Conservation (phyloP, 2,888 invertebrate species). For the Brachyptera risi region DNA sequence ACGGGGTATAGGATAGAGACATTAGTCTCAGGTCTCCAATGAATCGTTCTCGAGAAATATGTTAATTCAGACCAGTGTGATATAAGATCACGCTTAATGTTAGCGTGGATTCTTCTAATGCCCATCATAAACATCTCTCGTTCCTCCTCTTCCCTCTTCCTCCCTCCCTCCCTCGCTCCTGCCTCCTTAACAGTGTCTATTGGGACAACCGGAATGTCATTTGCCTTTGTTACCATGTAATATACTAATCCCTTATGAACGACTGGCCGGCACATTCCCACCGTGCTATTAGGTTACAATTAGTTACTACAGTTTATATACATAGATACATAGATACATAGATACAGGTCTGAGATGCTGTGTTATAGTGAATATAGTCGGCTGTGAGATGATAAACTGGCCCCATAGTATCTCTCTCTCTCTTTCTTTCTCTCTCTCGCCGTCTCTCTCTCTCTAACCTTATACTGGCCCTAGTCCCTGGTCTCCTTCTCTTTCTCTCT, state of each 20-base stretch:
- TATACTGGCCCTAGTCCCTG: constrained; percentile 42
- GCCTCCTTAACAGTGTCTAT: neutral
- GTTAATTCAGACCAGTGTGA: too few species aligned
- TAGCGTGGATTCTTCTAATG: too few species aligned
- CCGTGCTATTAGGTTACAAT: constrained; percentile 31
- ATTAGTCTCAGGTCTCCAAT: too few species aligned
- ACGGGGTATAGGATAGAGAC: too few species aligned
- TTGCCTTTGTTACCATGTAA: constrained; percentile 31
- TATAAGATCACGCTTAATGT: too few species aligned
- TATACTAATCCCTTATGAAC: constrained; percentile 31
- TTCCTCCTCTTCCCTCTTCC: too few species aligned
- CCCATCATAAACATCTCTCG: too few species aligned
- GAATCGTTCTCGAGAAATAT: too few species aligned
- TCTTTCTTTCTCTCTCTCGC: constrained; percentile 23
- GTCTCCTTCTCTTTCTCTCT: too few species aligned
- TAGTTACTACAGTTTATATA: constrained; percentile 30
- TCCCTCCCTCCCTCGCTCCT: neutral
- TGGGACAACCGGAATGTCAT: neutral
- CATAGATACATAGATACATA: constrained; percentile 30
- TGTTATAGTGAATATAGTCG: too few species aligned
- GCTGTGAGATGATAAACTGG: constrained; percentile 15
- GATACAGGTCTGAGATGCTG: constrained; percentile 1
- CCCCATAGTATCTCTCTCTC: constrained; percentile 10
- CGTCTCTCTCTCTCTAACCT: constrained; percentile 36
- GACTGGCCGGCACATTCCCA: constrained; percentile 27